These are phyloP conservation scores for Orius insidiosus DNA, from an alignment of 1,140 invertebrate species.

Conservation along the genomic window DNA sequence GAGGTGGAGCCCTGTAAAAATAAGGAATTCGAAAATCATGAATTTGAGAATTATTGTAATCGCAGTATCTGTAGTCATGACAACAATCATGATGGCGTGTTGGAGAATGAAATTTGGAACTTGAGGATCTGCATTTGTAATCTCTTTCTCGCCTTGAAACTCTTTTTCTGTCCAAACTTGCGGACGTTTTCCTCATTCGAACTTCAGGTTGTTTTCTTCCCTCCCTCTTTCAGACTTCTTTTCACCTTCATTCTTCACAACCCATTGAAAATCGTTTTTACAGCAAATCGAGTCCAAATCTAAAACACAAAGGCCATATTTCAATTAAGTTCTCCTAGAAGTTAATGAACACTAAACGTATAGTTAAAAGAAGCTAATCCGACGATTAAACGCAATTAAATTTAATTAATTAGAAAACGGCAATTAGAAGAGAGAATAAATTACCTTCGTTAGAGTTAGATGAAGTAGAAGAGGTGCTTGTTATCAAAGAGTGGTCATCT, in stretches of 20 bases:
- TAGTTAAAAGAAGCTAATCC: too few species aligned
- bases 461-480: constrained; percentile 10
- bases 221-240: not conserved
- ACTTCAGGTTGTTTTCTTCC: constrained; percentile 2
- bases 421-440: not conserved
- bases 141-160: constrained; percentile 5
- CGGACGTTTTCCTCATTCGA: not conserved
- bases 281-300: constrained; percentile 18
- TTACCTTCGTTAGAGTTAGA: constrained; percentile 9
- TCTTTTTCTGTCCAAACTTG: constrained; percentile 13
- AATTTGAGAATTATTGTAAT: constrained; percentile 3
- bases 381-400: not conserved
- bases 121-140: constrained; percentile 4
- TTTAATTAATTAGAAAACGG: not conserved
- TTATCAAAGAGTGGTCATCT: constrained; percentile 16
- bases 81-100: constrained; percentile 4
- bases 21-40: constrained; percentile 8
- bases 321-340: too few species aligned
- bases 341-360: too few species aligned
- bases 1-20: constrained; percentile 2
- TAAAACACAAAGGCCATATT: constrained; percentile 8
- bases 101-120: constrained; percentile 1
- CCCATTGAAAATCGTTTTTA: constrained; percentile 20
- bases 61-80: constrained; percentile 4
- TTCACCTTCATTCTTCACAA: constrained; percentile 10